These are phyloP conservation scores for Helicoverpa zea DNA, from an alignment of 1,140 invertebrate genomes.

Conservation along the genomic window DNA sequence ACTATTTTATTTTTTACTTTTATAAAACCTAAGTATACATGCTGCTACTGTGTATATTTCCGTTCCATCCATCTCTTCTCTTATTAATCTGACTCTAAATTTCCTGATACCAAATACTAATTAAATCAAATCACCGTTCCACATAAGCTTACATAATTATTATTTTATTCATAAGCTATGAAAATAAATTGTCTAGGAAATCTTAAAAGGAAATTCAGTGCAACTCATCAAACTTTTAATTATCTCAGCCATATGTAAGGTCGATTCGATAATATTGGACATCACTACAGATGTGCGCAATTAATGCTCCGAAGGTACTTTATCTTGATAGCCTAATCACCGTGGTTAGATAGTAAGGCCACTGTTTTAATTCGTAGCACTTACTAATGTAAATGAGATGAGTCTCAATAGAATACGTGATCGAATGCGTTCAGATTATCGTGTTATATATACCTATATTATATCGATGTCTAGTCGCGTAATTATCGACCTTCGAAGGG, in stretches of 20 bases:
- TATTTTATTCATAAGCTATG: neutral
- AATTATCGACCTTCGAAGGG: neutral
- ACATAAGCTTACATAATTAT: neutral
- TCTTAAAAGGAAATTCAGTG: constrained; percentile 9
- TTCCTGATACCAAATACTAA: too few species aligned
- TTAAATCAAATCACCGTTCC: too few species aligned
- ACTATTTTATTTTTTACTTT: too few species aligned
- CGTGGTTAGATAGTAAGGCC: constrained; percentile 60
- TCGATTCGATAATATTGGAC: neutral
- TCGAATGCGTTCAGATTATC: constrained; percentile 45
- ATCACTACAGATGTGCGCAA: constrained; percentile 25
- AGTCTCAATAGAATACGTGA: constrained; percentile 52
- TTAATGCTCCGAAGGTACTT: constrained; percentile 29
- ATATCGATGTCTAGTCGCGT: neutral
- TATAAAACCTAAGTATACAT: too few species aligned
- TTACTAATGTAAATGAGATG: constrained; percentile 59
- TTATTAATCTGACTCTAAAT: too few species aligned
- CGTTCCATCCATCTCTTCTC: too few species aligned
- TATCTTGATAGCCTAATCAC: constrained; percentile 30
- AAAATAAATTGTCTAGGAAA: neutral
- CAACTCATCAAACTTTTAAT: constrained; percentile 38
- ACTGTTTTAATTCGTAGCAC: constrained; percentile 58
- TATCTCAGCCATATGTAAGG: neutral
- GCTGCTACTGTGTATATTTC: too few species aligned
- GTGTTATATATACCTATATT: neutral